phyloP scores from a whole-genome alignment of 2,888 invertebrate genomes.

The Elegia similella region DNA sequence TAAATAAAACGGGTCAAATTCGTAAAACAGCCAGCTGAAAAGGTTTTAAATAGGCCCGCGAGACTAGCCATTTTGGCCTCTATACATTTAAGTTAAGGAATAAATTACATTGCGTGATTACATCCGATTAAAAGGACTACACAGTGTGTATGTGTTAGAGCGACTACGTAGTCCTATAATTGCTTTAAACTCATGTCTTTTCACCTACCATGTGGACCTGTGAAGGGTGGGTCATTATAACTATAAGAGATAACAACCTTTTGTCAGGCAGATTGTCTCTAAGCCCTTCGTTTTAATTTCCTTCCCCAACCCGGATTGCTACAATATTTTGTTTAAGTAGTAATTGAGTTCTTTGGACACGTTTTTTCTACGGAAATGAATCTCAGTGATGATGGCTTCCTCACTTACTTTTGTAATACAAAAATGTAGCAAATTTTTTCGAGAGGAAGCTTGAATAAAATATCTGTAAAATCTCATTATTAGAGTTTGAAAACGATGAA shows the following conservation, averaged over 20 bases:
- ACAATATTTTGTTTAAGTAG: constrained; percentile 75
- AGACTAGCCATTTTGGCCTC: constrained; percentile 49
- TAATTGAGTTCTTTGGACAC: constrained; percentile 74
- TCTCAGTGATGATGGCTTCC: constrained; percentile 44
- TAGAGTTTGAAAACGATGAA: constrained; percentile 30
- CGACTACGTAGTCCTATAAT: constrained; percentile 62
- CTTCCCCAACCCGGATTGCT: constrained; percentile 67
- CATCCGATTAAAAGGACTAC: constrained; percentile 51
- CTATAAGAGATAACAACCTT: constrained; percentile 69
- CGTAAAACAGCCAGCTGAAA: constrained; percentile 64
- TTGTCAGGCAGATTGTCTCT: constrained; percentile 58
- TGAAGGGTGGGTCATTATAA: constrained; percentile 63
- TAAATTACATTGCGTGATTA: constrained; percentile 52
- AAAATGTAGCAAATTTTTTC: constrained; percentile 39
- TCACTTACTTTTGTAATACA: constrained; percentile 45
- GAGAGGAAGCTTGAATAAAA: constrained; percentile 26
- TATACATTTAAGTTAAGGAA: constrained; percentile 52
- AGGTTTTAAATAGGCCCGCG: constrained; percentile 56
- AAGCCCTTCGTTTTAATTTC: constrained; percentile 77
- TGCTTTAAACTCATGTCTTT: constrained; percentile 59
- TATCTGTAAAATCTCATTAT: constrained; percentile 26
- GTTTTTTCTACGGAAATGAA: constrained; percentile 74
- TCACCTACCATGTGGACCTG: constrained; percentile 52
- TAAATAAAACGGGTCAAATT: constrained; percentile 79
- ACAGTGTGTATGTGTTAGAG: constrained; percentile 53